Conservation (phyloP, 2,888 invertebrate genomes). For the Poecilus cupreus region DNA sequence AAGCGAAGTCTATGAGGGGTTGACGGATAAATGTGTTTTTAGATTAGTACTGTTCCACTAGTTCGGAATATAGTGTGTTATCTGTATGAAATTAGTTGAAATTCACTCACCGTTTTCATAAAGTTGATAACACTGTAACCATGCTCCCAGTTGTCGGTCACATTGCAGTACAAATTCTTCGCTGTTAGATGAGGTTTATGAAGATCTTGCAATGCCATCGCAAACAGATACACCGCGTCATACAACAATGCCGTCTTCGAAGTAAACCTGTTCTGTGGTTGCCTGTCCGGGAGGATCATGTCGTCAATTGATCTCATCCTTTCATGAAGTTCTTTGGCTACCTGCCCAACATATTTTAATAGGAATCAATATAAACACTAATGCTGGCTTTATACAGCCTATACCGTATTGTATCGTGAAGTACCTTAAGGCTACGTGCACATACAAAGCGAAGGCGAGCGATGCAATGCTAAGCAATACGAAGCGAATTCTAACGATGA, state of each 20-base stretch:
- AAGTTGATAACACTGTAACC: constrained; percentile 89
- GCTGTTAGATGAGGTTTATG: constrained; percentile 71
- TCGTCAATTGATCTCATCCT: constrained; percentile 15
- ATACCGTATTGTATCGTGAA: too few species aligned
- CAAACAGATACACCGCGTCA: constrained; percentile 89
- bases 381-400: too few species aligned
- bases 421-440: too few species aligned
- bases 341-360: too few species aligned
- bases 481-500: too few species aligned
- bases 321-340: constrained; percentile 61
- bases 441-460: too few species aligned
- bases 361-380: too few species aligned
- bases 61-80: too few species aligned
- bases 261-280: constrained; percentile 70
- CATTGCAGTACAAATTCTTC: constrained; percentile 77
- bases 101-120: constrained; percentile 80
- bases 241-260: constrained; percentile 87
- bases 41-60: too few species aligned
- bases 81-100: neutral
- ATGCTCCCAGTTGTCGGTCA: constrained; percentile 81
- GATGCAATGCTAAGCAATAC: too few species aligned
- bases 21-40: too few species aligned
- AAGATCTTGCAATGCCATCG: constrained; percentile 84
- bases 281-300: constrained; percentile 44
- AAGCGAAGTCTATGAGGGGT: too few species aligned